Conservation (phyloP, 2,113 vertebrate species). For the Pteruthius melanotis region DNA sequence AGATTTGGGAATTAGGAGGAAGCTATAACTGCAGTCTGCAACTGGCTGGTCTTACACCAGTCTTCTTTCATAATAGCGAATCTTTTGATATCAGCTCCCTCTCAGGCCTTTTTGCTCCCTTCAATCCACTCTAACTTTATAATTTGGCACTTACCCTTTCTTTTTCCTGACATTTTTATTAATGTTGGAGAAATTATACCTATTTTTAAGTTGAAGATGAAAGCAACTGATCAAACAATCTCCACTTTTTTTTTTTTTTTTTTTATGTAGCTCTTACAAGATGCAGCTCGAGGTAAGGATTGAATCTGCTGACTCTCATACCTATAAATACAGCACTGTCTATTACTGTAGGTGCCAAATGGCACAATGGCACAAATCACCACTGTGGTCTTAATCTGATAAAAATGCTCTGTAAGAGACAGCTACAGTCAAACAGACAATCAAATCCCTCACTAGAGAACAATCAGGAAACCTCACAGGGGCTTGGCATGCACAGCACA, state of each 20-base stretch:
- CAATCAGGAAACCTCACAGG: not conserved
- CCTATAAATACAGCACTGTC: not conserved
- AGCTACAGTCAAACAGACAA: not conserved
- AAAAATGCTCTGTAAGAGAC: not conserved
- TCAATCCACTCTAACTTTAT: not conserved
- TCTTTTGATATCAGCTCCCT: not conserved
- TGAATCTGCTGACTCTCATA: not conserved
- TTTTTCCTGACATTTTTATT: not conserved
- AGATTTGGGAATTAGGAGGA: not conserved
- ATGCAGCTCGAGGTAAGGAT: not conserved
- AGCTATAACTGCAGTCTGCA: not conserved
- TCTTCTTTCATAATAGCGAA: not conserved
- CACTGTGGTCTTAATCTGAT: not conserved
- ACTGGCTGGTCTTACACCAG: not conserved
- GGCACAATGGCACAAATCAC: not conserved
- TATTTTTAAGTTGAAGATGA: not conserved
- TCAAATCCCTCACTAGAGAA: not conserved
- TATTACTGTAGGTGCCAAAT: not conserved
- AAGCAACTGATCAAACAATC: not conserved
- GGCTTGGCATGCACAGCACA: not conserved
- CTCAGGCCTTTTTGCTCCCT: not conserved
- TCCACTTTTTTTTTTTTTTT: not conserved
- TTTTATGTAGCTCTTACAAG: not conserved
- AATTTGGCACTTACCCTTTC: not conserved
- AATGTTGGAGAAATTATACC: not conserved